Percentiles rank a stretch among this genome's conserved stretches.
Evolutionary conservation across 2,797 vertebrate genomes (phyloP).

Genomic region (Sorex maritimensis): DNA sequence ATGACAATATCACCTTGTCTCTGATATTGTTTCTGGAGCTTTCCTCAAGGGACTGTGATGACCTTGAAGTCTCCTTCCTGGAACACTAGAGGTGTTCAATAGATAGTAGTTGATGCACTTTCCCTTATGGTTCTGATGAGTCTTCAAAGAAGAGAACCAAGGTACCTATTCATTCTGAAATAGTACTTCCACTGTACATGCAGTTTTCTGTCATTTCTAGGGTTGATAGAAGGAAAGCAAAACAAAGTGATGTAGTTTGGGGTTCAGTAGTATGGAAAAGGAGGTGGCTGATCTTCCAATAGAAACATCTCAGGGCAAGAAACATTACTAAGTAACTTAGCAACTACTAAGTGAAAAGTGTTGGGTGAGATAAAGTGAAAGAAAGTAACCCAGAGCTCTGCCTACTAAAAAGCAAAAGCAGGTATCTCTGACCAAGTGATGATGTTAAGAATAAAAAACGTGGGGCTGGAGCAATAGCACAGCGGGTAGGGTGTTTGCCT

Average conservation of each 20-base stretch:
- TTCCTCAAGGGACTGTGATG: constrained; percentile 36
- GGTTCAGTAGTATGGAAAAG: background rate
- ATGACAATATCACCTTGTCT: background rate
- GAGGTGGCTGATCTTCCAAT: background rate
- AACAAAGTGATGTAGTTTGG: background rate
- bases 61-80: background rate
- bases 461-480: too few species aligned
- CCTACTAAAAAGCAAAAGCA: constrained; percentile 5
- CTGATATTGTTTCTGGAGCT: constrained; percentile 4
- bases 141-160: constrained; percentile 45
- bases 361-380: constrained; percentile 15
- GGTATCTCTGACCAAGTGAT: background rate
- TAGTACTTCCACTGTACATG: constrained; percentile 8
- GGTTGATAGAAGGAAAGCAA: constrained; percentile 15
- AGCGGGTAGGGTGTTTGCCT: too few species aligned
- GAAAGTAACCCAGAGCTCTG: background rate
- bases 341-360: background rate
- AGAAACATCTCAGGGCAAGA: constrained; percentile 13
- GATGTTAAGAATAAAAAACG: constrained; percentile 36
- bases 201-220: constrained; percentile 38
- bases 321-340: background rate
- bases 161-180: constrained; percentile 39
- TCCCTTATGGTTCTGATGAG: constrained; percentile 14
- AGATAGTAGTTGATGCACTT: constrained; percentile 4
- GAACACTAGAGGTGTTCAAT: constrained; percentile 2